These are phyloP conservation scores for Arothron firmamentum DNA, from an alignment of 2,113 vertebrate species.

Conservation along the genomic window DNA sequence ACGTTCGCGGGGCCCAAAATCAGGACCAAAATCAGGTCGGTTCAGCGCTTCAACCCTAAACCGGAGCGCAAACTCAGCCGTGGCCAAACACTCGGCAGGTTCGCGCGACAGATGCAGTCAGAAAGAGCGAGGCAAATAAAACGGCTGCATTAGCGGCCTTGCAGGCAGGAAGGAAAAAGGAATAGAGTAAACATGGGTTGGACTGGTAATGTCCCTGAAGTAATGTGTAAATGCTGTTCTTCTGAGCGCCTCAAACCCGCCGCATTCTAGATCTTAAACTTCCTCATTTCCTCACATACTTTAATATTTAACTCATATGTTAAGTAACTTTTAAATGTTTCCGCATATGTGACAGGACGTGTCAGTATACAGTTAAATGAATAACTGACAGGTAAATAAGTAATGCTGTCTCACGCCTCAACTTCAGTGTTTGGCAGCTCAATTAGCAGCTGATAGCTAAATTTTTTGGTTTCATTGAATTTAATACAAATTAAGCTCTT, in stretches of 20 bases:
- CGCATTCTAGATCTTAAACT: background rate
- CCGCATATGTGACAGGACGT: constrained; percentile 2
- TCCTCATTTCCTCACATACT: constrained; percentile 21
- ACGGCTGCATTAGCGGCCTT: background rate
- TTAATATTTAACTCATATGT: constrained; percentile 21
- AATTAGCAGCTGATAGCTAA: too few relatives aligned
- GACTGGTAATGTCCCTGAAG: constrained; percentile 31
- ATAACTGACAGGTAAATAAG: background rate
- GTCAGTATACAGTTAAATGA: constrained; percentile 19
- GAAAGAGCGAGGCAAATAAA: constrained; percentile 6
- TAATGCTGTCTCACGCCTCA: background rate
- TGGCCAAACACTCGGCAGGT: constrained; percentile 27
- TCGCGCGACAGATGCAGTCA: constrained; percentile 2
- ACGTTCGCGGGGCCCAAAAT: too few relatives aligned
- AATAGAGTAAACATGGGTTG: constrained; percentile 23
- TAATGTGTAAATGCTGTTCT: background rate
- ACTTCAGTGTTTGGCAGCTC: background rate
- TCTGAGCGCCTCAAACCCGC: background rate
- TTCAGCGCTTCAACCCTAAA: constrained; percentile 15
- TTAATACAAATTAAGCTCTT: too few relatives aligned
- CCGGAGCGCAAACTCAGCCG: constrained; percentile 40
- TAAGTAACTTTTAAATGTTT: background rate
- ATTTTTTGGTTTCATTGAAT: too few relatives aligned
- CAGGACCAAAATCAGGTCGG: too few relatives aligned
- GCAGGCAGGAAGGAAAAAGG: background rate